Percentiles rank a stretch among this genome's conserved stretches.
Conservation (phyloP, 2,113 vertebrate species). For the Engraulis encrasicolus region DNA sequence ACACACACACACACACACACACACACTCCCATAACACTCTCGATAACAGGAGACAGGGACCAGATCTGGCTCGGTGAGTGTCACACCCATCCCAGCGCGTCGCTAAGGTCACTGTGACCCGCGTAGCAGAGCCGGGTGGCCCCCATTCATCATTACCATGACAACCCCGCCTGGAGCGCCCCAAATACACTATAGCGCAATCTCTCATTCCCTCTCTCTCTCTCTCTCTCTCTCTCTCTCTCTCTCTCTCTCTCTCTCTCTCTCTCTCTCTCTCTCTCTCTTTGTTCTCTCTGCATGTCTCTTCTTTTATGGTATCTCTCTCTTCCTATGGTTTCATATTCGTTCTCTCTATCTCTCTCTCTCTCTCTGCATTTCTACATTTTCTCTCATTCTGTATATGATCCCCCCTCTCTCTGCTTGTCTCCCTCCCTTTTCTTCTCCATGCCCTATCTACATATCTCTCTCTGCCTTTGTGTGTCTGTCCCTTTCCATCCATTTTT, state of each 20-base stretch:
- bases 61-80: background rate
- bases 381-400: no score
- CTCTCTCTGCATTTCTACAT: slow-evolving; percentile 12
- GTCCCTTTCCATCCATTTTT: no score
- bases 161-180: slow-evolving; percentile 60
- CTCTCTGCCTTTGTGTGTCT: no score
- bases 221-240: background rate
- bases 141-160: slow-evolving; percentile 71
- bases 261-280: background rate
- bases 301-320: background rate
- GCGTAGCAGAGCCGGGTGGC: slow-evolving; percentile 66
- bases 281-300: background rate
- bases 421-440: background rate
- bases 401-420: background rate
- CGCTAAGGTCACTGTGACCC: slow-evolving; percentile 66
- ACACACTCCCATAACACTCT: background rate
- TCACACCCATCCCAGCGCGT: background rate
- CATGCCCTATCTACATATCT: no score
- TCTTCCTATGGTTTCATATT: background rate
- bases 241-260: background rate
- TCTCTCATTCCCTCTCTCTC: background rate
- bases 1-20: no score
- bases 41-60: background rate
- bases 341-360: background rate
- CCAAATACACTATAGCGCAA: slow-evolving; percentile 57